phyloP scores from a whole-genome alignment of 2,797 vertebrate species.

The Sebastes kiyomatsui region DNA sequence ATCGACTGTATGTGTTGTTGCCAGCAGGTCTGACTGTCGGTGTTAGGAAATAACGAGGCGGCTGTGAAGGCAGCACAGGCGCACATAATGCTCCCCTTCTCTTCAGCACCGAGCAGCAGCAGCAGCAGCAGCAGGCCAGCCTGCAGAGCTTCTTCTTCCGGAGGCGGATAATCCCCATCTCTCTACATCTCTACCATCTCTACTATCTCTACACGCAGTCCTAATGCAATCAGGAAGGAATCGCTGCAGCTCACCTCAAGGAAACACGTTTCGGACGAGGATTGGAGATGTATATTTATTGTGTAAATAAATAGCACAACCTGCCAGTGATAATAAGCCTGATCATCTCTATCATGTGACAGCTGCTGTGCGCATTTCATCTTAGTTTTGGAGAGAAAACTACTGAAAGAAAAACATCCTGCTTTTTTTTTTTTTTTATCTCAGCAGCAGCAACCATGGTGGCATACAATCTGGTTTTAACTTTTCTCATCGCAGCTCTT shows the following conservation, averaged over 20 bases:
- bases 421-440: neutral
- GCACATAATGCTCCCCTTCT: slow-evolving; percentile 24
- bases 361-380: slow-evolving; percentile 51
- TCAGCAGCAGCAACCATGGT: slow-evolving; percentile 51
- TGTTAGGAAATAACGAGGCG: slow-evolving; percentile 13
- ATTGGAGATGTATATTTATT: slow-evolving; percentile 34
- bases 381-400: neutral
- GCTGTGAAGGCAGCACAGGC: slow-evolving; percentile 55
- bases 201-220: slow-evolving; percentile 28
- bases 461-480: slow-evolving; percentile 45
- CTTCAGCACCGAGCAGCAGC: slow-evolving; percentile 37
- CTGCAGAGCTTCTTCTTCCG: slow-evolving; percentile 76
- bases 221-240: slow-evolving; percentile 58
- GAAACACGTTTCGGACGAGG: slow-evolving; percentile 15
- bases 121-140: slow-evolving; percentile 13
- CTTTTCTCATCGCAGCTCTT: slow-evolving; percentile 56
- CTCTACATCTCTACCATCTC: neutral
- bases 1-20: neutral
- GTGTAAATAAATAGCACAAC: slow-evolving; percentile 26
- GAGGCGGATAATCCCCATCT: slow-evolving; percentile 72
- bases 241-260: slow-evolving; percentile 21
- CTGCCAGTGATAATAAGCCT: slow-evolving; percentile 10
- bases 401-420: neutral
- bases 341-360: slow-evolving; percentile 55
- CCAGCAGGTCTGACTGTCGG: neutral